Evolutionary conservation across 2,888 invertebrate genomes (phyloP).

Genomic region (Dasypolia templi): DNA sequence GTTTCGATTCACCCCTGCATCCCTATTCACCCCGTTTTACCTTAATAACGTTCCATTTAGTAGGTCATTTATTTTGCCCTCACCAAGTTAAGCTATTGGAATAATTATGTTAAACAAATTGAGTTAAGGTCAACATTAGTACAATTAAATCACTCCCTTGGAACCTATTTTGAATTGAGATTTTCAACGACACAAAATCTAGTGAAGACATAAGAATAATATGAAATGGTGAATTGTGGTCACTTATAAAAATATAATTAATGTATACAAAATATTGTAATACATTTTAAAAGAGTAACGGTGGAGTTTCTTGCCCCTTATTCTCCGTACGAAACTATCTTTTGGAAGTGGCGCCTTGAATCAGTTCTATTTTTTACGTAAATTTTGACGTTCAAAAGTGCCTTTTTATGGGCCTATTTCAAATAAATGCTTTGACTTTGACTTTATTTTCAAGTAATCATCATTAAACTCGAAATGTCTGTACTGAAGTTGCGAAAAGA

Average conservation of each 20-base stretch:
- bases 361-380: no score
- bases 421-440: no score
- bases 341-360: no score
- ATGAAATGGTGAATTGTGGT: constrained; percentile 37
- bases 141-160: constrained; percentile 46
- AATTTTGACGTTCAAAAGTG: no score
- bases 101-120: constrained; percentile 54
- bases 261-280: no score
- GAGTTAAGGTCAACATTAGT: constrained; percentile 42
- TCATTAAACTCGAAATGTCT: constrained; percentile 4
- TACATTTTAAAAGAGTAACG: no score
- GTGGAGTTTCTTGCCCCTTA: no score
- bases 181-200: constrained; percentile 42
- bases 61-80: constrained; percentile 29
- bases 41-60: constrained; percentile 34
- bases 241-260: no score
- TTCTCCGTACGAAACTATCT: no score
- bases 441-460: constrained; percentile 22
- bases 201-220: constrained; percentile 38
- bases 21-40: no score
- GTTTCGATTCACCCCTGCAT: no score
- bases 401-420: no score
- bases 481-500: neutral
- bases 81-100: constrained; percentile 34
- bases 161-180: constrained; percentile 34